Percentiles rank a stretch among this genome's conserved stretches.
Evolutionary conservation across 1,140 invertebrate species (phyloP).

Genomic region (Drosophila neocordata): DNA sequence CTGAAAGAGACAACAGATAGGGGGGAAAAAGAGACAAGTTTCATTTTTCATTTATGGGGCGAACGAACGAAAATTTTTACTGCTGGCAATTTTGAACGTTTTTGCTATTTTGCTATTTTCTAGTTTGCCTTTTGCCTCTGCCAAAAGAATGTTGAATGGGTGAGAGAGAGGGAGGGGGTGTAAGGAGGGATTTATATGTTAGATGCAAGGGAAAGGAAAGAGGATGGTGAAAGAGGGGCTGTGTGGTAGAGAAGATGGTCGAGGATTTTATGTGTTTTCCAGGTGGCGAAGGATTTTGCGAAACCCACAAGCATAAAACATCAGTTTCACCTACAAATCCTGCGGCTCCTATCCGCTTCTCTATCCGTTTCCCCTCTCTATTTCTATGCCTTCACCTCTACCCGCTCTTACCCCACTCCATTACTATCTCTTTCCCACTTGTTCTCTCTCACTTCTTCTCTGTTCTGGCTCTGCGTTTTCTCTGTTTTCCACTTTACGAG

Average conservation of each 20-base stretch:
- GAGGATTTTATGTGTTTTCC: conserved; percentile 16
- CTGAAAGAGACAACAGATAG: not conserved
- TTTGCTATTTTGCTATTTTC: conserved; percentile 72
- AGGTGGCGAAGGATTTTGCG: conserved; percentile 67
- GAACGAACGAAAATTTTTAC: conserved; percentile 58
- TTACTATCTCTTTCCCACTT: not conserved
- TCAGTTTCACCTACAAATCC: conserved; percentile 45
- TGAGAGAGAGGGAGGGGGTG: not conserved
- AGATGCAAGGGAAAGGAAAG: not conserved
- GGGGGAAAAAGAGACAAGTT: conserved; percentile 58
- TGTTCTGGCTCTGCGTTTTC: conserved; percentile 27
- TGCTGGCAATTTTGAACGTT: conserved; percentile 73
- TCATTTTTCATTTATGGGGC: conserved; percentile 77
- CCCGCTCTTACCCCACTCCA: not conserved
- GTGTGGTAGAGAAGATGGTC: conserved; percentile 38
- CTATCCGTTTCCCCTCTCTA: conserved; percentile 1
- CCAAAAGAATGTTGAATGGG: conserved; percentile 58
- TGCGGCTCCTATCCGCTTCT: not conserved
- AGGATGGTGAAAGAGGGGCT: not conserved
- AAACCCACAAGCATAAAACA: conserved; percentile 78
- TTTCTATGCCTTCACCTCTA: conserved; percentile 34
- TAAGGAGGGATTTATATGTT: not conserved
- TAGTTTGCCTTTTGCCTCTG: conserved; percentile 56
- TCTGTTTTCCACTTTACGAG: conserved; percentile 69
- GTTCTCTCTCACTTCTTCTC: not conserved